phyloP scores from a whole-genome alignment of 1,140 invertebrate genomes.

The Tetramorium alpestre region DNA sequence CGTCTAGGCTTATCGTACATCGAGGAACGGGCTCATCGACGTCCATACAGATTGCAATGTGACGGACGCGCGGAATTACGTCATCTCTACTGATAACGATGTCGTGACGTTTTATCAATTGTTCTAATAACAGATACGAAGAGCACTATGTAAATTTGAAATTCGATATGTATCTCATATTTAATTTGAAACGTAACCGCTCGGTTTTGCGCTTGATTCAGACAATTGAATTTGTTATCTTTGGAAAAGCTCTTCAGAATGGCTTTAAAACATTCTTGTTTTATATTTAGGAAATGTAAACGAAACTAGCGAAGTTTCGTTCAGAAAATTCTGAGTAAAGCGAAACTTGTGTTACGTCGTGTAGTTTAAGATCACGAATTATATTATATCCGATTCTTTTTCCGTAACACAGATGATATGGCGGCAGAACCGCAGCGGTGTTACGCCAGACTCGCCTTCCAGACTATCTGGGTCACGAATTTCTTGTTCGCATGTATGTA shows the following conservation, averaged over 20 bases:
- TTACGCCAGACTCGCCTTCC: slow-evolving; percentile 45
- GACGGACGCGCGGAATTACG: background rate
- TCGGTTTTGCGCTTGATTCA: background rate
- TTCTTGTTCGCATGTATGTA: slow-evolving; percentile 35
- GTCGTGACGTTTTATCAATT: slow-evolving; percentile 9
- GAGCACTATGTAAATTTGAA: background rate
- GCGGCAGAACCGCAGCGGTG: background rate
- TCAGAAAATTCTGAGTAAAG: background rate
- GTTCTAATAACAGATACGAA: background rate
- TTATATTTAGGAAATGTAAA: background rate
- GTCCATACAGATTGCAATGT: slow-evolving; percentile 16
- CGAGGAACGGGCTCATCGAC: slow-evolving; percentile 23
- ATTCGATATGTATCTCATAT: background rate
- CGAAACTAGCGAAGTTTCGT: background rate
- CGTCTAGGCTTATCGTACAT: background rate
- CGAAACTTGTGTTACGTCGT: background rate
- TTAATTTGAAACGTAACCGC: background rate
- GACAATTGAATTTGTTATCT: background rate
- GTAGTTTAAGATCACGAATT: background rate
- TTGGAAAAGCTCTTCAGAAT: background rate
- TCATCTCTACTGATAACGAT: slow-evolving; percentile 6
- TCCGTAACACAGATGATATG: slow-evolving; percentile 3
- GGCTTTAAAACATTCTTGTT: background rate
- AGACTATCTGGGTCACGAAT: slow-evolving; percentile 57
- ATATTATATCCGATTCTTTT: background rate